Conservation (phyloP, 35 echinoderm and acorn worm species). For the Amphiura filiformis region DNA sequence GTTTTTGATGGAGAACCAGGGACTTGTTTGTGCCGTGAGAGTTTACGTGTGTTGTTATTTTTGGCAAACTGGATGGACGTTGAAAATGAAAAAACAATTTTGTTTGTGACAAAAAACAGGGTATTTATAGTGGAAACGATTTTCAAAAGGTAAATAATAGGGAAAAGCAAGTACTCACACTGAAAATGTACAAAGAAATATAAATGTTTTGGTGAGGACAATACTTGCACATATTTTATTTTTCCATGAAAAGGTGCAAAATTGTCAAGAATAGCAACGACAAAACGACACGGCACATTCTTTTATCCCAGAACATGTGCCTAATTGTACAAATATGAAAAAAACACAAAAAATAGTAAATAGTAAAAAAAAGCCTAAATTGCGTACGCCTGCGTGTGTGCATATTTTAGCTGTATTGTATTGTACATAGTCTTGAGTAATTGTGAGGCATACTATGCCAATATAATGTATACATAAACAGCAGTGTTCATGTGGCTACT, state of each 20-base stretch:
- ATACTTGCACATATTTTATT: no score
- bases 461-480: neutral
- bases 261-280: no score
- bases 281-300: neutral
- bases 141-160: no score
- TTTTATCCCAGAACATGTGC: neutral
- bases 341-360: neutral
- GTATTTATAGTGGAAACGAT: no score
- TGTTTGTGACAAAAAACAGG: no score
- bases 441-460: neutral
- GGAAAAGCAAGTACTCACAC: no score
- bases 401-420: constrained; percentile 1
- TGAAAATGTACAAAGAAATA: no score
- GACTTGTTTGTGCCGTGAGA: neutral
- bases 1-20: constrained; percentile 1
- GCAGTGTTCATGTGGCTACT: neutral
- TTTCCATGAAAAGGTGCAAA: no score
- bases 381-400: neutral
- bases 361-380: neutral
- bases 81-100: neutral
- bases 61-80: neutral
- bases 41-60: neutral
- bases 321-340: neutral
- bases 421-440: neutral
- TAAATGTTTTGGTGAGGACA: no score